Percentiles rank a stretch among this genome's conserved stretches.
These are phyloP conservation scores for Carposina sasakii DNA, from an alignment of 1,140 invertebrate species.

Conservation along the genomic window DNA sequence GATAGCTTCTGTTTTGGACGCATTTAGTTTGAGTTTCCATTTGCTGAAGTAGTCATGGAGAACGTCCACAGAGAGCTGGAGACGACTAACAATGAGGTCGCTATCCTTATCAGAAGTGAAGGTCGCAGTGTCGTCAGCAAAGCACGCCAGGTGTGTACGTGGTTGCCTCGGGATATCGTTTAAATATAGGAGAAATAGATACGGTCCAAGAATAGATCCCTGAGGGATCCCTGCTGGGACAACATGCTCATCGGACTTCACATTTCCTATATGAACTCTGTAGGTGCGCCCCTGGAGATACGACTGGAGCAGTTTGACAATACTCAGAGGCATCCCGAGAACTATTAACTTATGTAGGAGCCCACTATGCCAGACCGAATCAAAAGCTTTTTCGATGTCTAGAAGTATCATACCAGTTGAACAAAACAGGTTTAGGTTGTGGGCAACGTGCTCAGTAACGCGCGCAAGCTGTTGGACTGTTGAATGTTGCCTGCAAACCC, in stretches of 20 bases:
- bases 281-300: background rate
- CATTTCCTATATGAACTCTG: background rate
- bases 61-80: background rate
- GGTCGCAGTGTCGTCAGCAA: background rate
- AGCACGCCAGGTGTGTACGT: background rate
- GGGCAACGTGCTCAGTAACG: background rate
- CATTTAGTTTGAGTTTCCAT: conserved; percentile 2
- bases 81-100: background rate
- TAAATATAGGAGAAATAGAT: background rate
- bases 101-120: background rate
- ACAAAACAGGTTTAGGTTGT: background rate
- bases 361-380: background rate
- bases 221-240: background rate
- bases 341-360: background rate
- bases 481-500: background rate
- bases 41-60: background rate
- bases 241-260: background rate
- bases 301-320: background rate
- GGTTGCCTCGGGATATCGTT: background rate
- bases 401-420: conserved; percentile 2
- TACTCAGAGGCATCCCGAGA: background rate
- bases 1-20: background rate
- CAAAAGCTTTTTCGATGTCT: background rate
- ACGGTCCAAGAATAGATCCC: background rate
- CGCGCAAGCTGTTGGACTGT: background rate